A percentile compares a stretch with the other conserved stretches of the same genome.
phyloP scores from a whole-genome alignment of 1,140 invertebrate species.

The Parasteatoda tepidariorum region DNA sequence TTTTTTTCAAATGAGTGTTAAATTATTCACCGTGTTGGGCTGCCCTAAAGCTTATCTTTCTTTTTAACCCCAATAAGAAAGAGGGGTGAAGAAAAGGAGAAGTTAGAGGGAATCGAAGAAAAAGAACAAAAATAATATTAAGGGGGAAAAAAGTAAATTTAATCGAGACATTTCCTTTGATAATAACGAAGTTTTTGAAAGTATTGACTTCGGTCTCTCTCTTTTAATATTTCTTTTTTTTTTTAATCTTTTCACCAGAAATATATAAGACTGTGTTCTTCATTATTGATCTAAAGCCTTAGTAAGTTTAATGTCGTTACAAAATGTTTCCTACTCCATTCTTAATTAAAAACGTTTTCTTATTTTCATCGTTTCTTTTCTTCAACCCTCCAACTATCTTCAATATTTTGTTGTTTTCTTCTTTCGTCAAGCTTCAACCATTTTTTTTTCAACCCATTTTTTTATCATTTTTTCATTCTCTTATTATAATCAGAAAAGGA shows the following conservation, averaged over 20 bases:
- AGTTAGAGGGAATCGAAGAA: not conserved
- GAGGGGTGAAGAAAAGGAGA: not conserved
- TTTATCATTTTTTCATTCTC: conserved; percentile 61
- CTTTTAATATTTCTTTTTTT: no score
- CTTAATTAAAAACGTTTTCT: conserved; percentile 61
- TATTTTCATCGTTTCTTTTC: conserved; percentile 54
- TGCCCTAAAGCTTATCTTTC: conserved; percentile 51
- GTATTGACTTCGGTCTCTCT: no score
- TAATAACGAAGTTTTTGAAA: conserved; percentile 60
- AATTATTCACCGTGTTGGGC: conserved; percentile 54
- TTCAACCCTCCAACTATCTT: not conserved
- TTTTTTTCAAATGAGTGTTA: conserved; percentile 53
- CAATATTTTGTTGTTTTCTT: conserved; percentile 52
- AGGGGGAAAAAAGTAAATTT: conserved; percentile 46
- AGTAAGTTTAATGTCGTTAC: conserved; percentile 59
- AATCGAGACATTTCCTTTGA: conserved; percentile 60
- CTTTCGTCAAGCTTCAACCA: conserved; percentile 24
- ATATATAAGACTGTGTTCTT: conserved; percentile 53
- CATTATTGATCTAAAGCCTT: conserved; percentile 58
- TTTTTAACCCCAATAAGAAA: conserved; percentile 56
- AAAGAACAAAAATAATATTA: no score
- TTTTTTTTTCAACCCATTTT: conserved; percentile 17
- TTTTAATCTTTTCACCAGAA: conserved; percentile 43
- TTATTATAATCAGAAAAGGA: conserved; percentile 61
- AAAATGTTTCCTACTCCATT: conserved; percentile 60